A percentile compares a stretch with the other conserved stretches of the same genome.
Evolutionary conservation across 1,140 invertebrate genomes (phyloP).

Genomic region (Ridgeia piscesae): DNA sequence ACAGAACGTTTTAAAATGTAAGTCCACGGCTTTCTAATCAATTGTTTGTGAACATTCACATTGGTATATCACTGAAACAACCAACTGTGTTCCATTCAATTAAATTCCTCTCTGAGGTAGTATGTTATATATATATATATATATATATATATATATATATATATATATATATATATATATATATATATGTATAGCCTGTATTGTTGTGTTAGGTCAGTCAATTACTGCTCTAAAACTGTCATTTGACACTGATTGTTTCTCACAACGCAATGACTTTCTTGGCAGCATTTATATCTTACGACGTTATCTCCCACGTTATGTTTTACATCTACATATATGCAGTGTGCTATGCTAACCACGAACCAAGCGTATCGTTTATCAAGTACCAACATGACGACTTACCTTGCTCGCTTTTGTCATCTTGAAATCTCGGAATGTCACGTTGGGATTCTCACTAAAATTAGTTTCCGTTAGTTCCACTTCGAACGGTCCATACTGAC

Average conservation of each 20-base stretch:
- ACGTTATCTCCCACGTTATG: no score
- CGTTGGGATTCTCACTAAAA: background rate
- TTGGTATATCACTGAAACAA: no score
- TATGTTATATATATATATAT: background rate
- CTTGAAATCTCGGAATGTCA: background rate
- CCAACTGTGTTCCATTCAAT: no score
- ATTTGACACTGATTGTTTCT: no score
- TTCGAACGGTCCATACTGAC: conserved; percentile 17
- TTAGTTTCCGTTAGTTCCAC: conserved; percentile 12
- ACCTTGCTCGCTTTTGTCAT: background rate
- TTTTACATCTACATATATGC: background rate
- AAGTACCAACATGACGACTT: background rate
- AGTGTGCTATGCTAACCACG: background rate
- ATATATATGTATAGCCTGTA: background rate
- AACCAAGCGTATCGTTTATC: background rate
- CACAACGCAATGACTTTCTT: background rate
- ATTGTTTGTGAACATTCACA: no score
- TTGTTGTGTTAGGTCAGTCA: no score
- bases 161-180: background rate
- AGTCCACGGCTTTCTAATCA: no score
- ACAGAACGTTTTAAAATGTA: no score
- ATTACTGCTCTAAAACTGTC: no score
- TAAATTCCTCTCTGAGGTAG: no score
- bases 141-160: background rate
- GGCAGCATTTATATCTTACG: no score